Percentiles rank a stretch among this genome's conserved stretches.
These are phyloP conservation scores for Dufourea novaeangliae DNA, from an alignment of 1,140 invertebrate genomes.

Conservation along the genomic window DNA sequence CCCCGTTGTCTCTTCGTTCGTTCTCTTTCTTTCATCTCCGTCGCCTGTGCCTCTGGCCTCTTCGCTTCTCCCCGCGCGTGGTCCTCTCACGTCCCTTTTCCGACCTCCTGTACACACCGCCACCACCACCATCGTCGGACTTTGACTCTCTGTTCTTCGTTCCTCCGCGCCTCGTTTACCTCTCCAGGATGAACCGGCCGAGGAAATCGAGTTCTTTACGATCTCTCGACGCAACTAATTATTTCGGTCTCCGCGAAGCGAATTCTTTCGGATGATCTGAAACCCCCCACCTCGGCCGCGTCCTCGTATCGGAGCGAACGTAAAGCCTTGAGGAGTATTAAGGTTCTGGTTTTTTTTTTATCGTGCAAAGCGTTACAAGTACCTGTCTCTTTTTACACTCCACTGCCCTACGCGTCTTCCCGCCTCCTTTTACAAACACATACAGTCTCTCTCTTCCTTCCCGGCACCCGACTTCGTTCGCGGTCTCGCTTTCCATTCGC, in stretches of 20 bases:
- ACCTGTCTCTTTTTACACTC: neutral
- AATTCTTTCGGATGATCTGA: neutral
- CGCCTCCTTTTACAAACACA: slow-evolving; percentile 46
- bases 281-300: no score
- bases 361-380: neutral
- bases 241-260: no score
- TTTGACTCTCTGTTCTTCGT: no score
- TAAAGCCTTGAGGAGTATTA: neutral
- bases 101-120: no score
- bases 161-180: slow-evolving; percentile 38
- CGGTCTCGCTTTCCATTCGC: slow-evolving; percentile 50
- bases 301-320: neutral
- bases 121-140: no score
- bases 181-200: neutral
- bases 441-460: slow-evolving; percentile 48
- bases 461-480: slow-evolving; percentile 59
- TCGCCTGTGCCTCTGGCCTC: no score
- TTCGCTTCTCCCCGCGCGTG: slow-evolving; percentile 18
- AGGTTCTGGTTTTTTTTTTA: no score
- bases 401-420: neutral
- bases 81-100: slow-evolving; percentile 10
- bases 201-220: neutral
- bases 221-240: neutral
- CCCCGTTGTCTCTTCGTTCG: slow-evolving; percentile 67
- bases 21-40: slow-evolving; percentile 35